Evolutionary conservation across 1,140 invertebrate genomes (phyloP).

Genomic region (Uloborus diversus): DNA sequence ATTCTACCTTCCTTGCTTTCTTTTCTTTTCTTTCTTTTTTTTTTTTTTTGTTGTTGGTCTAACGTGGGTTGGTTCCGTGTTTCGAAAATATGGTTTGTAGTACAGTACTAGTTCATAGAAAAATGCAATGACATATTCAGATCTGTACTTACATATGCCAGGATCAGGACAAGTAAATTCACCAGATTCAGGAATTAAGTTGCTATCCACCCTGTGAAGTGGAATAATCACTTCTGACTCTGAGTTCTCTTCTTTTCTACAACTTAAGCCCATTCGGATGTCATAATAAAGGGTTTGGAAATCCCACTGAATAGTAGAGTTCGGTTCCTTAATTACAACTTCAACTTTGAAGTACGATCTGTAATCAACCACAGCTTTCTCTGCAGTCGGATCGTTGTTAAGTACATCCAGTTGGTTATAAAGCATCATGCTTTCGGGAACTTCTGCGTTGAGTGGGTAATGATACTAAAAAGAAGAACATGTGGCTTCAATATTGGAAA

Average conservation of each 20-base stretch:
- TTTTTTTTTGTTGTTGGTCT: no score
- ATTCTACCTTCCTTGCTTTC: no score
- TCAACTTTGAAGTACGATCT: not conserved
- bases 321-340: not conserved
- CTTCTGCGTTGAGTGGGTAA: not conserved
- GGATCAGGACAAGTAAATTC: constrained; percentile 13
- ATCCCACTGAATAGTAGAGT: constrained; percentile 29
- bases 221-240: constrained; percentile 10
- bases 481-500: not conserved
- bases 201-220: constrained; percentile 23
- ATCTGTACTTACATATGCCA: constrained; percentile 36
- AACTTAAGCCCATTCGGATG: constrained; percentile 17
- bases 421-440: constrained; percentile 25
- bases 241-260: not conserved
- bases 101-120: not conserved
- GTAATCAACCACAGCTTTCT: not conserved
- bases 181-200: constrained; percentile 41
- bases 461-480: constrained; percentile 18
- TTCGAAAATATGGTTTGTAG: not conserved
- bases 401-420: constrained; percentile 7
- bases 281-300: constrained; percentile 22
- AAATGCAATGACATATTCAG: no score
- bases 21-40: no score
- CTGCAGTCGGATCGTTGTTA: constrained; percentile 13
- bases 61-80: no score